Evolutionary conservation across 2,888 invertebrate species (phyloP).

Genomic region (Ichneumoninae sp.): DNA sequence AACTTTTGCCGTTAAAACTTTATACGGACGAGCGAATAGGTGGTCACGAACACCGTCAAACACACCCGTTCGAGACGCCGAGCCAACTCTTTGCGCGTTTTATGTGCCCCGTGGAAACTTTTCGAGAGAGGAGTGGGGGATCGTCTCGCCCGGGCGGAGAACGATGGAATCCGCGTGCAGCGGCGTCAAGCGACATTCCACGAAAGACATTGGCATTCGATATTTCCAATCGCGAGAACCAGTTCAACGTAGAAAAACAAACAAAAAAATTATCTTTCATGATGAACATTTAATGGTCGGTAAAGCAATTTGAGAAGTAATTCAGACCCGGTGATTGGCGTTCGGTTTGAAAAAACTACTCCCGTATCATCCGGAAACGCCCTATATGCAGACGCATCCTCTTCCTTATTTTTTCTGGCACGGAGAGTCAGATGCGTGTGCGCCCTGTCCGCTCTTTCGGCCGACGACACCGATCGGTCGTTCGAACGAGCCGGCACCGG

Average conservation of each 20-base stretch:
- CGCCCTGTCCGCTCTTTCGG: background rate
- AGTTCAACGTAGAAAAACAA: background rate
- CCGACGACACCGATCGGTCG: background rate
- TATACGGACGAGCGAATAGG: conserved; percentile 30
- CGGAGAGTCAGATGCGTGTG: background rate
- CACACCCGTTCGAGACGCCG: conserved; percentile 50
- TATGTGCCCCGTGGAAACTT: conserved; percentile 8
- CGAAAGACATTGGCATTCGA: background rate
- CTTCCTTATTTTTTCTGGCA: background rate
- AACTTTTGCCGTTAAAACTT: conserved; percentile 83
- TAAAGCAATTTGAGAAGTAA: background rate
- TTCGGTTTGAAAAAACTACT: background rate
- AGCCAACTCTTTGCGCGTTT: conserved; percentile 52
- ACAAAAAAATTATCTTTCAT: background rate
- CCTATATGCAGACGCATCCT: background rate
- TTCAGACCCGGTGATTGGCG: background rate
- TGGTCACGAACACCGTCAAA: conserved; percentile 52
- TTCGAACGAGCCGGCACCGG: background rate
- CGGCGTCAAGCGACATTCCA: background rate
- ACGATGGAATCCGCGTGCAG: background rate
- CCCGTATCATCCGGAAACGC: background rate
- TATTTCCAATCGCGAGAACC: background rate
- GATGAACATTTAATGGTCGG: background rate
- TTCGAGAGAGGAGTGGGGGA: background rate
- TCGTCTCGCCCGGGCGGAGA: background rate